A percentile compares a stretch with the other conserved stretches of the same genome.
These are phyloP conservation scores for Achroia grisella DNA, from an alignment of 1,140 invertebrate genomes.

Conservation along the genomic window DNA sequence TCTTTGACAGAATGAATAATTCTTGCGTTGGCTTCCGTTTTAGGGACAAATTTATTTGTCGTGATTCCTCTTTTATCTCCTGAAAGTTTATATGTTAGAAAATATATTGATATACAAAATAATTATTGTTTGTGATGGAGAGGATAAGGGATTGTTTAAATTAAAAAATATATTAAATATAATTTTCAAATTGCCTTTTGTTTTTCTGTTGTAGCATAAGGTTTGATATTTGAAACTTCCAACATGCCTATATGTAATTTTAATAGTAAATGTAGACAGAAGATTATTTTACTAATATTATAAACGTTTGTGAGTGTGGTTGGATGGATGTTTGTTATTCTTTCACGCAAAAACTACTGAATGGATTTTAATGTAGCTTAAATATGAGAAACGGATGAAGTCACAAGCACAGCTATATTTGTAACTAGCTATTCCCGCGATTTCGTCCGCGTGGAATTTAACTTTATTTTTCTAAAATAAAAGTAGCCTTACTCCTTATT, in stretches of 20 bases:
- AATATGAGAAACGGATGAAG: too few relatives aligned
- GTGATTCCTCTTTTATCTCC: conserved; percentile 38
- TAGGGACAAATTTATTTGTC: conserved; percentile 34
- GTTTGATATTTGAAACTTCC: neutral
- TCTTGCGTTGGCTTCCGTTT: conserved; percentile 41
- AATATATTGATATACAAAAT: neutral
- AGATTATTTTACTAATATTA: too few relatives aligned
- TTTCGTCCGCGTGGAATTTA: too few relatives aligned
- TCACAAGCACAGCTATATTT: too few relatives aligned
- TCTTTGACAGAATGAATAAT: conserved; percentile 33
- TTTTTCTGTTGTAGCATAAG: neutral
- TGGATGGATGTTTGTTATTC: too few relatives aligned
- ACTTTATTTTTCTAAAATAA: too few relatives aligned
- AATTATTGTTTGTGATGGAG: neutral
- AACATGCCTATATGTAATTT: neutral
- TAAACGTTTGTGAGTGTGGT: too few relatives aligned
- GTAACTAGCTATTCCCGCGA: too few relatives aligned
- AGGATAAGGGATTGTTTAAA: neutral
- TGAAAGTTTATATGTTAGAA: conserved; percentile 17
- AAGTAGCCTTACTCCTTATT: too few relatives aligned
- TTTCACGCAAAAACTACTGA: too few relatives aligned
- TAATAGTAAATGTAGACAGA: too few relatives aligned
- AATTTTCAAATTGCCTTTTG: neutral
- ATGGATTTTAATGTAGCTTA: too few relatives aligned
- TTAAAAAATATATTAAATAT: neutral